Conservation (phyloP, 2,113 vertebrate genomes). For the Rissa tridactyla region DNA sequence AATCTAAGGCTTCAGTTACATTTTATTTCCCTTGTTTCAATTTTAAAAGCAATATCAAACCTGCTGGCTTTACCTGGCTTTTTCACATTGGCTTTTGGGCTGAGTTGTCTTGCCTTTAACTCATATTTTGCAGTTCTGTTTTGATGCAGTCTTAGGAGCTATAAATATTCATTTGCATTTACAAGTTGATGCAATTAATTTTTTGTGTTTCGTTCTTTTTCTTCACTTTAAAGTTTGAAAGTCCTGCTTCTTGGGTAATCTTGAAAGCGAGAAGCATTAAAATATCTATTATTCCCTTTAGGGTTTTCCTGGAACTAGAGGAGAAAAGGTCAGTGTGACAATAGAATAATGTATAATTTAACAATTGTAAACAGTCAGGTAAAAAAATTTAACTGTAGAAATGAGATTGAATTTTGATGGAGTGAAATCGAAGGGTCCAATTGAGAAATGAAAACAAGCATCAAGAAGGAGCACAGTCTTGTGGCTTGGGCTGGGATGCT, state of each 20-base stretch:
- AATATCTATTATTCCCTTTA: slow-evolving; percentile 70
- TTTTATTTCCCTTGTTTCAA: background rate
- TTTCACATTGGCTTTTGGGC: slow-evolving; percentile 31
- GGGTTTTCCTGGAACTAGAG: slow-evolving; percentile 93
- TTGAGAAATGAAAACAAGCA: background rate
- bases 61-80: slow-evolving; percentile 16
- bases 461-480: background rate
- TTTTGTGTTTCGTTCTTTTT: background rate
- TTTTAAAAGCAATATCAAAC: slow-evolving; percentile 10
- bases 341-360: background rate
- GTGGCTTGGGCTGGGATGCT: background rate
- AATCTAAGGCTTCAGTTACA: background rate
- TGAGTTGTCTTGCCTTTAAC: slow-evolving; percentile 20
- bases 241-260: background rate
- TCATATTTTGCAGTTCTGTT: background rate
- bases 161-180: slow-evolving; percentile 15
- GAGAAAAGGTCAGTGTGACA: slow-evolving; percentile 89
- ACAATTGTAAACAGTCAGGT: background rate
- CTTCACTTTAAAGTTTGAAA: slow-evolving; percentile 26
- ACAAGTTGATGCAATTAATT: background rate
- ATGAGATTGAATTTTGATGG: background rate
- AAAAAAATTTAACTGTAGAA: background rate
- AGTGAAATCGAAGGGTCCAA: background rate
- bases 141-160: slow-evolving; percentile 10
- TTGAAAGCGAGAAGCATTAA: slow-evolving; percentile 7